phyloP scores from a whole-genome alignment of 1,140 invertebrate species.

The Oedothorax gibbosus region DNA sequence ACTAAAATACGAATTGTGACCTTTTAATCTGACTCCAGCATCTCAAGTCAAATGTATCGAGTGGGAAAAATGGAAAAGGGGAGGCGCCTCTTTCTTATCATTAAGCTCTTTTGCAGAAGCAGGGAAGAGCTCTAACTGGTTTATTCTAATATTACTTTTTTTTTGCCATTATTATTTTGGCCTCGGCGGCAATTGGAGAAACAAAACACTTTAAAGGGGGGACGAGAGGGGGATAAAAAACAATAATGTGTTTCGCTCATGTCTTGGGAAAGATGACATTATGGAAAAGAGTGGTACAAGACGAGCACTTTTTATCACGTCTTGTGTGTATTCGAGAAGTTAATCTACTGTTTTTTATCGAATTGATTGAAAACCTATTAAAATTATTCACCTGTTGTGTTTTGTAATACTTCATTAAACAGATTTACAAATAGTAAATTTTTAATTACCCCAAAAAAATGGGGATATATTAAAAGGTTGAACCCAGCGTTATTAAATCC shows the following conservation, averaged over 20 bases:
- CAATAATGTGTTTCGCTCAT: conserved; percentile 36
- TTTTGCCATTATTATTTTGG: conserved; percentile 27
- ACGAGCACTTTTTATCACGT: neutral
- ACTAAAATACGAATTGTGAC: conserved; percentile 59
- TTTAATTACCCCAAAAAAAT: too few species aligned
- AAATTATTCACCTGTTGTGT: too few species aligned
- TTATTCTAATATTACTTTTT: conserved; percentile 58
- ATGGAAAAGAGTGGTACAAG: conserved; percentile 22
- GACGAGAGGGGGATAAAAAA: conserved; percentile 5
- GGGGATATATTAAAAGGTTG: too few species aligned
- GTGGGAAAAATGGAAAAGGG: conserved; percentile 54
- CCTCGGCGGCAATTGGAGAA: conserved; percentile 46
- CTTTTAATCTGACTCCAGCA: conserved; percentile 58
- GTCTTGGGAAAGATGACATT: conserved; percentile 13
- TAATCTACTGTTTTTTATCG: too few species aligned
- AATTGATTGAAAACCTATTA: too few species aligned
- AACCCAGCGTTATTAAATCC: too few species aligned
- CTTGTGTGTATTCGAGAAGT: too few species aligned
- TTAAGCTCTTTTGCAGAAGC: conserved; percentile 50
- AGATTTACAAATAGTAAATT: too few species aligned
- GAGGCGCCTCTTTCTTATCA: conserved; percentile 55
- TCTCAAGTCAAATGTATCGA: conserved; percentile 60
- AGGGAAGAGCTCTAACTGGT: conserved; percentile 46
- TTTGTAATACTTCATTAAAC: too few species aligned
- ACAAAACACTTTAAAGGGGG: conserved; percentile 45